A percentile compares a stretch with the other conserved stretches of the same genome.
These are phyloP conservation scores for Cryptotis parvus DNA, from an alignment of 2,113 vertebrate genomes.

Conservation along the genomic window DNA sequence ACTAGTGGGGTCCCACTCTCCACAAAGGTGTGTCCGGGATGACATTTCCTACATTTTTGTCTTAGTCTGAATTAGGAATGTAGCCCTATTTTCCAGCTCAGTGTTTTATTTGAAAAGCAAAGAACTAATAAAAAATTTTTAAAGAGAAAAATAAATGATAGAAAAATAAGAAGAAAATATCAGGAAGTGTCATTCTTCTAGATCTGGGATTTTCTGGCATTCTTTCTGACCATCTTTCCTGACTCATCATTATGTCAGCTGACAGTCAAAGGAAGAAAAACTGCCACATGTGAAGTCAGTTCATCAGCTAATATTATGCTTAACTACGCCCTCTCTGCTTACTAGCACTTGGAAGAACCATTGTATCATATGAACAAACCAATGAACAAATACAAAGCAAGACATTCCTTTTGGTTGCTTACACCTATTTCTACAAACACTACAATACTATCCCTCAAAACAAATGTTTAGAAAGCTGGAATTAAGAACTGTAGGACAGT, in stretches of 20 bases:
- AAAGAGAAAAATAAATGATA: no score
- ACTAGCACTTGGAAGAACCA: neutral
- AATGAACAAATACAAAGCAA: neutral
- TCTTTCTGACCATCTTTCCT: neutral
- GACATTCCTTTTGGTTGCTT: neutral
- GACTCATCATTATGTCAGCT: neutral
- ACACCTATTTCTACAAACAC: neutral
- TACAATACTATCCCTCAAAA: neutral
- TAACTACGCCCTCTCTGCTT: neutral
- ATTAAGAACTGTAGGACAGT: neutral
- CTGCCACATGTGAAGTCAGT: neutral
- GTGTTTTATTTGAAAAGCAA: no score
- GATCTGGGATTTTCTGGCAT: neutral
- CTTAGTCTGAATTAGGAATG: slow-evolving; percentile 2
- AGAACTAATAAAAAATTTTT: no score
- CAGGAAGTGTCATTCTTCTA: neutral
- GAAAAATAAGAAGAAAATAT: neutral
- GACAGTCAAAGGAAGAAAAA: neutral
- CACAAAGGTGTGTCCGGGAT: neutral
- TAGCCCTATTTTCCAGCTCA: no score
- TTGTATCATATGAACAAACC: neutral
- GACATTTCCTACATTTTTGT: neutral
- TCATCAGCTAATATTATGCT: neutral
- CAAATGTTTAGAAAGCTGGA: neutral
- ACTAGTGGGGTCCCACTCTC: neutral